A percentile compares a stretch with the other conserved stretches of the same genome.
phyloP scores from a whole-genome alignment of 2,113 vertebrate species.

The Donacobius atricapilla region DNA sequence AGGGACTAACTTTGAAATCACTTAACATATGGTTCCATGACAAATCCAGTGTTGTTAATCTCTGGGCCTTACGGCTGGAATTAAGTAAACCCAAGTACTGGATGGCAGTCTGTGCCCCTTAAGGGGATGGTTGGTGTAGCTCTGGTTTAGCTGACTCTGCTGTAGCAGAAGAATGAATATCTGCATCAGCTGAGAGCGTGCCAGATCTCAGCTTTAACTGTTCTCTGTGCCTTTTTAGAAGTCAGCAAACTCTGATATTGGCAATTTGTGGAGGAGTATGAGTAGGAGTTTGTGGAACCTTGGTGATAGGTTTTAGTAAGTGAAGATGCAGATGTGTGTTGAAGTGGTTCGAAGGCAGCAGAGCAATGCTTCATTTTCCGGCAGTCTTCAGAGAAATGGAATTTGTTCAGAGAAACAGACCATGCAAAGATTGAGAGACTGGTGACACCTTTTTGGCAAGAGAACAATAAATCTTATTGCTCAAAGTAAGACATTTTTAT shows the following conservation, averaged over 20 bases:
- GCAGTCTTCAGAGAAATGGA: not conserved
- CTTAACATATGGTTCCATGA: not conserved
- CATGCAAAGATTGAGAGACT: not conserved
- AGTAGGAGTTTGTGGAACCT: not conserved
- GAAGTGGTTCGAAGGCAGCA: not conserved
- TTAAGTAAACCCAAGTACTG: not conserved
- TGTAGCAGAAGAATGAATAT: not conserved
- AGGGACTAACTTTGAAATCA: not conserved
- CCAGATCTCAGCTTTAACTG: not conserved
- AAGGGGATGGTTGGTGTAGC: not conserved
- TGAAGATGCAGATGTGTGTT: not conserved
- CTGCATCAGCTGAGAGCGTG: not conserved
- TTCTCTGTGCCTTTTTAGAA: not conserved
- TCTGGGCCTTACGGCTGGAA: not conserved
- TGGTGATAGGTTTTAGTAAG: not conserved
- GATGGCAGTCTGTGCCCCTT: not conserved
- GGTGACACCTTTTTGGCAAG: not conserved
- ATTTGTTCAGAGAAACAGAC: not conserved
- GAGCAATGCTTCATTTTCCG: fast-evolving
- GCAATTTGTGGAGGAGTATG: not conserved
- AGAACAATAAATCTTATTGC: not conserved
- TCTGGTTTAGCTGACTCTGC: not conserved
- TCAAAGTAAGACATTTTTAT: not conserved
- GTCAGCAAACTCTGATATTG: not conserved
- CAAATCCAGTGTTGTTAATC: not conserved